These are phyloP conservation scores for Mystacornis crossleyi DNA, from an alignment of 2,113 vertebrate genomes.

Conservation along the genomic window DNA sequence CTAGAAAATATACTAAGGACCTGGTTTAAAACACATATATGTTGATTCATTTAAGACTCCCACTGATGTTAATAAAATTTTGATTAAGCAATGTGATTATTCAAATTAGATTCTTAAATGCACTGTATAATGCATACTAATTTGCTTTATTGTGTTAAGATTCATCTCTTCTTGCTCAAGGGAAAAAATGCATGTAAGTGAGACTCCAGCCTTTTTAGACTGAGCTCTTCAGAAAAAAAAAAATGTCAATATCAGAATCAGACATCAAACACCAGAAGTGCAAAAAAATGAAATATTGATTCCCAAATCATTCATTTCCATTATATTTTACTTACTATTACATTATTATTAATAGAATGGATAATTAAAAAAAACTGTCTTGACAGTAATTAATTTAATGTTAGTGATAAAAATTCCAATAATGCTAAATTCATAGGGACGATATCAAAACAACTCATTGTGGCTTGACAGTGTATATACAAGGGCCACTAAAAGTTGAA, in stretches of 20 bases:
- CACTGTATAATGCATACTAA: background rate
- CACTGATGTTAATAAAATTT: slow-evolving; percentile 11
- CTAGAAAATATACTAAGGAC: background rate
- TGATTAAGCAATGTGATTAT: background rate
- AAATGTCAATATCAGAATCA: background rate
- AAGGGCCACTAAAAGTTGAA: background rate
- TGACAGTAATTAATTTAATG: background rate
- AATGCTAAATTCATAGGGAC: background rate
- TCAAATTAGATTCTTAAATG: slow-evolving; percentile 34
- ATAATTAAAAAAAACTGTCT: background rate
- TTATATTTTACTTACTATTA: background rate
- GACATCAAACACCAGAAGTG: background rate
- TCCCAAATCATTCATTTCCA: background rate
- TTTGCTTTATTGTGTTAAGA: background rate
- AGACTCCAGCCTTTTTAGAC: background rate
- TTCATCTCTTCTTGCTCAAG: background rate
- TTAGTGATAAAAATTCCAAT: background rate
- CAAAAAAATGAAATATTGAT: background rate
- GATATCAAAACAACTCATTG: background rate
- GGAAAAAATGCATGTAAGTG: background rate
- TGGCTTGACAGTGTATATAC: background rate
- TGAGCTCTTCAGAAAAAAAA: background rate
- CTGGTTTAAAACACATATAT: background rate
- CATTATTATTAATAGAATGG: background rate
- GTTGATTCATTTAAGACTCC: background rate